Conservation (phyloP, 2,797 vertebrate genomes). For the Anabas testudineus region DNA sequence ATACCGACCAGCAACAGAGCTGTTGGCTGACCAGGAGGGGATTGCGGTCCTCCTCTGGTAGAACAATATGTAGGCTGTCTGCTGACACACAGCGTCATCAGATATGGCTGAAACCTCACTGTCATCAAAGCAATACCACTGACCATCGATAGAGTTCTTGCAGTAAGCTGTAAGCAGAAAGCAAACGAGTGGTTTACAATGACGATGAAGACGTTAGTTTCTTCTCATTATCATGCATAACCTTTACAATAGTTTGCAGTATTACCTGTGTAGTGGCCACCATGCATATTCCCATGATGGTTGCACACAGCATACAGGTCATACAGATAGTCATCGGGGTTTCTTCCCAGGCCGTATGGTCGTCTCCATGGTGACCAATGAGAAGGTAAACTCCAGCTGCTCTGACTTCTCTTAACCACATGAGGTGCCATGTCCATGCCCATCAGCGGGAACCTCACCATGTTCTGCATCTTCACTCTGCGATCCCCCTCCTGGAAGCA, state of each 20-base stretch:
- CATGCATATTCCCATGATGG: constrained; percentile 99
- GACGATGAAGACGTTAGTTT: background rate
- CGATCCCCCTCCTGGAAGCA: constrained; percentile 91
- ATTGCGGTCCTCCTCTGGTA: constrained; percentile 96
- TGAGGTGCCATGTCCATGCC: constrained; percentile 99
- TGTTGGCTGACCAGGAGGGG: constrained; percentile 98
- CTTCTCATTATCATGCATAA: background rate
- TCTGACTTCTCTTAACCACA: constrained; percentile 97
- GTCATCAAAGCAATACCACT: constrained; percentile 99
- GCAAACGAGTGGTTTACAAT: background rate
- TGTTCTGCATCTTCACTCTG: constrained; percentile 96
- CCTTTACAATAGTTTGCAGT: background rate
- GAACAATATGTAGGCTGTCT: constrained; percentile 96
- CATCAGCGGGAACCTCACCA: constrained; percentile 93
- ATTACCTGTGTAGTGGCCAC: constrained; percentile 97
- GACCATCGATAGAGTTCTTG: constrained; percentile 97
- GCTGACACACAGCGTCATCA: constrained; percentile 95
- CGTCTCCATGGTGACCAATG: constrained; percentile 99
- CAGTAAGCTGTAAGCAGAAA: constrained; percentile 88
- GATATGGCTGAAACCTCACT: constrained; percentile 94
- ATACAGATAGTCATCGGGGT: constrained; percentile 97
- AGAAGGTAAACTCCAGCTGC: constrained; percentile 98
- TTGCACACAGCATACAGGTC: constrained; percentile 99
- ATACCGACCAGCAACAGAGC: constrained; percentile 93
- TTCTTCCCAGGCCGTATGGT: constrained; percentile 94